These are phyloP conservation scores for Plusia festucae DNA, from an alignment of 2,888 invertebrate genomes.

Conservation along the genomic window DNA sequence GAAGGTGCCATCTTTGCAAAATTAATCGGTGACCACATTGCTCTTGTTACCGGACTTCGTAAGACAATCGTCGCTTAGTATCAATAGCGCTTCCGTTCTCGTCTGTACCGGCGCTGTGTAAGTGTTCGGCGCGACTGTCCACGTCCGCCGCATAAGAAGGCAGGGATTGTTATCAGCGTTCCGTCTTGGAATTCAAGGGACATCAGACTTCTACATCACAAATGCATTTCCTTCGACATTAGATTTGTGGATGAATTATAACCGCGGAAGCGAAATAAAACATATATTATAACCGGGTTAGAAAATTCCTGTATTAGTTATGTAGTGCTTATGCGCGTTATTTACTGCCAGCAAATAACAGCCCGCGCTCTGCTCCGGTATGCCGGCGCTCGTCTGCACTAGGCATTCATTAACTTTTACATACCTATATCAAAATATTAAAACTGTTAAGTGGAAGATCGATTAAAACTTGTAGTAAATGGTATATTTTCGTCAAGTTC, in stretches of 20 bases:
- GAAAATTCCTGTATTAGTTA: background rate
- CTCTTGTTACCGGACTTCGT: background rate
- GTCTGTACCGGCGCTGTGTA: background rate
- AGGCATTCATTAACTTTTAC: background rate
- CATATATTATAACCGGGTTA: conserved; percentile 14
- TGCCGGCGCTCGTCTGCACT: background rate
- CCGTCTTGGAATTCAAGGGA: background rate
- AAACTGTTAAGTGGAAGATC: too few relatives aligned
- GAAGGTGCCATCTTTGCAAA: too few relatives aligned
- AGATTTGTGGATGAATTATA: too few relatives aligned
- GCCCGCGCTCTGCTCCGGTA: background rate
- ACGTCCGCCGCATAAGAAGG: background rate
- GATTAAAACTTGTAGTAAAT: too few relatives aligned
- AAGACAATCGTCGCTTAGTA: background rate
- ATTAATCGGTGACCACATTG: background rate
- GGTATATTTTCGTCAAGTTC: too few relatives aligned
- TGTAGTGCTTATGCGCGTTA: background rate
- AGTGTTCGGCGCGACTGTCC: background rate
- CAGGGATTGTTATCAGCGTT: background rate
- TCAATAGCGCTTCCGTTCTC: conserved; percentile 7
- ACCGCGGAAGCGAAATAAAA: too few relatives aligned
- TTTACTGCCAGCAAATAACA: background rate
- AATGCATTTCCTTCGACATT: too few relatives aligned
- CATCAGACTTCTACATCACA: too few relatives aligned
- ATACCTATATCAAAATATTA: too few relatives aligned